Conservation (phyloP, 2,888 invertebrate genomes). For the Lasioglossum pauxillum region DNA sequence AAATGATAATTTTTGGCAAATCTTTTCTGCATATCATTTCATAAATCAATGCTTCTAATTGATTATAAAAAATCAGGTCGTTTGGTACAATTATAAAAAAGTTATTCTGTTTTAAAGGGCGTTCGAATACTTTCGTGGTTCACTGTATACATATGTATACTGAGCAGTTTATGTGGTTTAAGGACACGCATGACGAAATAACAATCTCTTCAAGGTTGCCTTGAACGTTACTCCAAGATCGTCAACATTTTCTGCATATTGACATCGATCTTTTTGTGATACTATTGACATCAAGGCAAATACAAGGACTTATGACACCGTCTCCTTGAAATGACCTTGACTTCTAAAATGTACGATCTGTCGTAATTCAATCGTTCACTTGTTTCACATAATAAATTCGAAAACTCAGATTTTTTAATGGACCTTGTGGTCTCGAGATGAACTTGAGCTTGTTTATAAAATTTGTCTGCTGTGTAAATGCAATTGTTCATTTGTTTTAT, state of each 20-base stretch:
- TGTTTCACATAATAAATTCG: neutral
- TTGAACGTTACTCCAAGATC: neutral
- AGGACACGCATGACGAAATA: neutral
- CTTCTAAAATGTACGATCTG: neutral
- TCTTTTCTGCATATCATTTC: no score
- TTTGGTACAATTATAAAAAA: no score
- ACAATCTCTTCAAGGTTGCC: neutral
- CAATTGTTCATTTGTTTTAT: neutral
- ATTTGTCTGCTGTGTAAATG: neutral
- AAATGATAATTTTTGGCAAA: no score
- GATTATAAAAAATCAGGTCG: no score
- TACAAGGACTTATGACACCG: neutral
- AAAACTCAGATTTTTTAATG: neutral
- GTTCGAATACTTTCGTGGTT: no score
- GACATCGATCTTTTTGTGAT: neutral
- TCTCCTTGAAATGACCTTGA: neutral
- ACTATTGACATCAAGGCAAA: neutral
- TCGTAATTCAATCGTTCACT: neutral
- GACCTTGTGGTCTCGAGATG: no score
- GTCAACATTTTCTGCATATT: neutral
- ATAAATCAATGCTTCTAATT: no score
- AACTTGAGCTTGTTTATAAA: neutral
- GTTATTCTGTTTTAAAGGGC: no score
- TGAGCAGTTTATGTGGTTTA: neutral
- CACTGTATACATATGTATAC: no score